Conservation (phyloP, 2,113 vertebrate genomes). For the Syngnathus floridae region DNA sequence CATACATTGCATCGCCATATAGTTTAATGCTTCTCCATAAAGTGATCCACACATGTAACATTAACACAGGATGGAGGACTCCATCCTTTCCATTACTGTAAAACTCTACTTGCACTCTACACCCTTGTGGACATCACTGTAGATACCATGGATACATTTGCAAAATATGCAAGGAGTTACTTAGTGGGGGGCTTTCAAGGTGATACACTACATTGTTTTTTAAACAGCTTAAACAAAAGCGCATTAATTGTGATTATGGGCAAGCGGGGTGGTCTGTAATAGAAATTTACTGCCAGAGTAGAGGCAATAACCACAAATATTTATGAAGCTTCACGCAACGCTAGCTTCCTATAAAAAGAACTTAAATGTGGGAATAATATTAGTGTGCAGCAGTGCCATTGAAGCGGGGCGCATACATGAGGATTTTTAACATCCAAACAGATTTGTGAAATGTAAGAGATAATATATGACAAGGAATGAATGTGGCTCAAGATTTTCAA, state of each 20-base stretch:
- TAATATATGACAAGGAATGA: neutral
- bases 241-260: conserved; percentile 36
- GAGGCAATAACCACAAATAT: conserved; percentile 40
- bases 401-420: conserved; percentile 37
- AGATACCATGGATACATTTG: neutral
- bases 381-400: conserved; percentile 45
- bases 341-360: conserved; percentile 22
- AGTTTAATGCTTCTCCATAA: conserved; percentile 26
- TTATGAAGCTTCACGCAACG: conserved; percentile 37
- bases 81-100: conserved; percentile 31
- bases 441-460: neutral
- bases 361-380: conserved; percentile 55
- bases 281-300: conserved; percentile 32
- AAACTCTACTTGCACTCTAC: conserved; percentile 31
- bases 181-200: neutral
- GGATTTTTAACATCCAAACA: neutral
- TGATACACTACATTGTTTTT: conserved; percentile 5
- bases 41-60: conserved; percentile 28
- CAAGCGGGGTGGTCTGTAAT: conserved; percentile 27
- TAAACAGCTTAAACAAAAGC: conserved; percentile 26
- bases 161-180: neutral
- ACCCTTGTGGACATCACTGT: conserved; percentile 14
- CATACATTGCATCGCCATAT: conserved; percentile 3
- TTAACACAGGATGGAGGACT: conserved; percentile 30
- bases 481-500: neutral